Evolutionary conservation across 2,797 vertebrate species (phyloP), one percentile per base, ranked within the genome.

Genomic region (Chiroxiphia lanceolata): DNA sequence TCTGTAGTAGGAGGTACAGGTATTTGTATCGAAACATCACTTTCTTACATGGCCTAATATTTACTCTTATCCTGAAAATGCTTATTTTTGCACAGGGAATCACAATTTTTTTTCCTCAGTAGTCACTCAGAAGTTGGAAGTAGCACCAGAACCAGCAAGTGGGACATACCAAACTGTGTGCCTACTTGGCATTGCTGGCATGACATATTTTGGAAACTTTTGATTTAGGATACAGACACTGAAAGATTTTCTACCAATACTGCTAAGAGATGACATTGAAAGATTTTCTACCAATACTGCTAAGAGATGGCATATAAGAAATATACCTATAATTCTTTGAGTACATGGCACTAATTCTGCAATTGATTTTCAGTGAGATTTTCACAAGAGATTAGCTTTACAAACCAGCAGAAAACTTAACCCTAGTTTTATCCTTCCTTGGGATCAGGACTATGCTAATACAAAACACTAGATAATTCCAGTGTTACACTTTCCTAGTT

Each of bases 131-230:
- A 34, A 42, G 6, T 7, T 51, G 44, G 15, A 90, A 36, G 21
- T 11, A 86, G 12, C 23, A 50, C 13, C 54, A 91, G 54, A 57
- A 78, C 17, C 10, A 79, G 38, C 9, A 57, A n/a, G 2, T 34
- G 19, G 14, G 33, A 45, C 1, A 5, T 7, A n/a, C 2, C 29
- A 33, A 69, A 34, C 6, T 11, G 2, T 3, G 5, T 54, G 18
- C 12, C 57, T 57, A 2, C 69, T n/a, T 56, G 33, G 7, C 15
- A n/a, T 3, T 40, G 9, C 33, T 69, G 59, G 4, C 26, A 15
- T 38, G 33, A 4, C 23, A 15, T 19, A 12, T 61, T 79, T 54
- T 59, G 13, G 33, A 64, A 90, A 21, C 3, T 40, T 83, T 19
- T 38, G 3, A 0, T 31, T 92, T 61, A 61, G 27, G 4, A 45